Base-by-base conservation (phyloP, 2,113 vertebrate species). In the Holacanthus passer region DNA sequence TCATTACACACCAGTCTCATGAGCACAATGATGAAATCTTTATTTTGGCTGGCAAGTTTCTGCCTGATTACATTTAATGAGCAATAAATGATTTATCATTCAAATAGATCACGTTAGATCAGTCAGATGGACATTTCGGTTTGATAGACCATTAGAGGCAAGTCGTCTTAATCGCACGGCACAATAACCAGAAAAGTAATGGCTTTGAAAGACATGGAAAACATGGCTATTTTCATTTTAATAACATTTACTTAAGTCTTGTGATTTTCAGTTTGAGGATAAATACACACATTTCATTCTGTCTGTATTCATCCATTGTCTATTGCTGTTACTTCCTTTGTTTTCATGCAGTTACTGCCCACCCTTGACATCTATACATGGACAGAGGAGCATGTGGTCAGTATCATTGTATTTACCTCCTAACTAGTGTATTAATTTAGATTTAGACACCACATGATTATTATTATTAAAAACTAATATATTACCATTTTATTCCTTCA, bases 321-420 rank as follows among this genome's bases (percentile, higher is more conserved):
- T 73, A 7, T 37, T 82, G 55, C 37, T 77, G 31, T 31, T 59
- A 77, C 17, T 77, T 73, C 92, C 87, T 96, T 56, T 96, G 91
- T 95, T 74, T 91, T 94, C 84, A 84, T 59, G 22, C 95, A 99
- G 98, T 91, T 99, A 95, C 96, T 99, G 91, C 98, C 98, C 83
- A 98, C 96, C 75, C 96, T 98, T 91, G 97, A 98, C 90, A 99
- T 99, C 87, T 95, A 96, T 82, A 91, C 96, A 1, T 99, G 98
- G 98, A 98, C 97, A 0, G 97, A 99, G 88, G 97, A 99, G 67
- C 96, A 99, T 71, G 98, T 99, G 97, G 98, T 99, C 93, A 96
- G 98, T 95, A 68, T 83, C 73, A 76, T 5, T 89, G 43, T 84
- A n/a, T 69, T 64, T 41, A 24, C 31, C 35, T 73, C 6, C 3